Conservation (phyloP, 1,140 invertebrate genomes). For the Anoplolepis gracilipes region DNA sequence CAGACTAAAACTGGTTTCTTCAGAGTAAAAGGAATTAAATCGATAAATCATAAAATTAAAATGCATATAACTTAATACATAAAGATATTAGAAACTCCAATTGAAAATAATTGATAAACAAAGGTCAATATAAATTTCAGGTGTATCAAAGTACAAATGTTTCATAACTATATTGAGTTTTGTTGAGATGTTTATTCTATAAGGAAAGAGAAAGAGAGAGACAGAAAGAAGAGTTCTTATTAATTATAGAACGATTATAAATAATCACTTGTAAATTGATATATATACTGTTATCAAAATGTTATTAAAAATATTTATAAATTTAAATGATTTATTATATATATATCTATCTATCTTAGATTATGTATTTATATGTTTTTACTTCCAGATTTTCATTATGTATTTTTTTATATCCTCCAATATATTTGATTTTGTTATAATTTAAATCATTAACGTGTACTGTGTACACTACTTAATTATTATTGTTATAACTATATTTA, state of each 20-base stretch:
- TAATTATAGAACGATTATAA: background rate
- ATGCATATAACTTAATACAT: background rate
- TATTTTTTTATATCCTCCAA: no score
- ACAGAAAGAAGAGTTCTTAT: no score
- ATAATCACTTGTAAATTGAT: background rate
- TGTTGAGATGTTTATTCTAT: conserved; percentile 25
- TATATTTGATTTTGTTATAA: no score
- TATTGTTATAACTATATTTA: no score
- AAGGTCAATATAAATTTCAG: background rate
- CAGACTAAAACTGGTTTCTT: background rate
- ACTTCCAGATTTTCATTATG: no score
- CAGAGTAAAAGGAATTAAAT: background rate
- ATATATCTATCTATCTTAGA: no score
- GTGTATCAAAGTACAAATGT: background rate
- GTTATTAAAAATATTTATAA: background rate
- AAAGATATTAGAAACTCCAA: background rate
- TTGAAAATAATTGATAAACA: background rate
- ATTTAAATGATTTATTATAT: no score
- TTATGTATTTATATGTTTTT: no score
- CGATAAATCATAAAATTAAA: background rate
- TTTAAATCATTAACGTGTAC: no score
- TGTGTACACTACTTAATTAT: no score
- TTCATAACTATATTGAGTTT: background rate
- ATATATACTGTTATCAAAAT: background rate
- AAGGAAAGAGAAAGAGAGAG: conserved; percentile 1